Evolutionary conservation across 1,140 invertebrate genomes (phyloP).

Genomic region (Microplitis demolitor): DNA sequence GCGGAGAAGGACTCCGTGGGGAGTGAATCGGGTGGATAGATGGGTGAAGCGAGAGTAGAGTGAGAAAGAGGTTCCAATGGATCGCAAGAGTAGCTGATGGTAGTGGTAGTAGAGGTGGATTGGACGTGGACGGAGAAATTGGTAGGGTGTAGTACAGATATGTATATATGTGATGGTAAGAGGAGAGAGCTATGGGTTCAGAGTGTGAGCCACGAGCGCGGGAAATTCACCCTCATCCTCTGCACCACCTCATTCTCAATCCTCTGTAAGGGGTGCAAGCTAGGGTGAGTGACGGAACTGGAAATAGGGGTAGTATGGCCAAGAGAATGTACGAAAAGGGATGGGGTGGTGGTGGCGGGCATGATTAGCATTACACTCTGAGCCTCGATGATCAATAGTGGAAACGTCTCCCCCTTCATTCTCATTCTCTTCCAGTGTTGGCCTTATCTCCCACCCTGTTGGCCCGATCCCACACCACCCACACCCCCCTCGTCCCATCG

Average conservation of each 20-base stretch:
- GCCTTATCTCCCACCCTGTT: constrained; percentile 55
- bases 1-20: constrained; percentile 29
- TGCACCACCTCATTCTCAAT: too few relatives aligned
- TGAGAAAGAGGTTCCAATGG: neutral
- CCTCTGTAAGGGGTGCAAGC: constrained; percentile 24
- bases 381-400: constrained; percentile 63
- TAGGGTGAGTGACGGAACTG: constrained; percentile 22
- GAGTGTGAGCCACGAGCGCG: neutral
- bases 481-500: constrained; percentile 44
- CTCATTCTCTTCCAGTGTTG: constrained; percentile 57
- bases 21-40: neutral
- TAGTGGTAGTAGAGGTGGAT: constrained; percentile 1
- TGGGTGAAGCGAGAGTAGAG: neutral
- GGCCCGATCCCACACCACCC: constrained; percentile 27
- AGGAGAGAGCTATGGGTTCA: constrained; percentile 31
- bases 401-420: constrained; percentile 61
- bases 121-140: constrained; percentile 26
- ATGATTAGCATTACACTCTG: constrained; percentile 63
- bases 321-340: constrained; percentile 32
- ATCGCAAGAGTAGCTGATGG: neutral
- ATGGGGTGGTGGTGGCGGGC: constrained; percentile 47
- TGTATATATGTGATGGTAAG: constrained; percentile 13
- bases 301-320: constrained; percentile 24
- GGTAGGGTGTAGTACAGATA: constrained; percentile 4
- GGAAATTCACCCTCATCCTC: neutral